Evolutionary conservation across 2,113 vertebrate species (phyloP).

Genomic region (Paraplagusia blochii): DNA sequence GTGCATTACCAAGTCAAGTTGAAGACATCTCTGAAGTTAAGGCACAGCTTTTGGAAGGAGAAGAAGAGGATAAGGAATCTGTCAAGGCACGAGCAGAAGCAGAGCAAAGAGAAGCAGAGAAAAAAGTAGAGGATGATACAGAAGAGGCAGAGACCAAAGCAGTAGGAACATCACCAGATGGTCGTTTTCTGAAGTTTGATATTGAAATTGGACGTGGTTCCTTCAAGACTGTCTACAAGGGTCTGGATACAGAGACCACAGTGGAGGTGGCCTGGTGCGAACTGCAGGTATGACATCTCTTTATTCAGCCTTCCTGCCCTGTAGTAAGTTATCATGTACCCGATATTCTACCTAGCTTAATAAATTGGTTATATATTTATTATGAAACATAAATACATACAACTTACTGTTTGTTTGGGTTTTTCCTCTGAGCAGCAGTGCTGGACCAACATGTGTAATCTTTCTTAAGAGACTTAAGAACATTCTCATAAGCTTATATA

Average conservation of each 20-base stretch:
- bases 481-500: constrained; percentile 36
- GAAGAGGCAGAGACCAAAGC: constrained; percentile 97
- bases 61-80: constrained; percentile 68
- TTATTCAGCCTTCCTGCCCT: not conserved
- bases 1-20: constrained; percentile 46
- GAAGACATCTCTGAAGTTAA: constrained; percentile 52
- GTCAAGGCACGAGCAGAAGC: constrained; percentile 76
- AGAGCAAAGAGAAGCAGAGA: constrained; percentile 77
- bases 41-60: constrained; percentile 49
- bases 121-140: constrained; percentile 83
- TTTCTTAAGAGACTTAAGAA: constrained; percentile 30
- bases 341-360: no score
- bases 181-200: constrained; percentile 96
- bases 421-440: constrained; percentile 49
- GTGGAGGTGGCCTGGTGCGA: constrained; percentile 99
- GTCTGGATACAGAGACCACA: constrained; percentile 95
- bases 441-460: constrained; percentile 49
- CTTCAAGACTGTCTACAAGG: constrained; percentile 98
- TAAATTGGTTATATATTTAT: not conserved
- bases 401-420: constrained; percentile 29
- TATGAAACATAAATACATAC: not conserved
- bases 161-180: constrained; percentile 91
- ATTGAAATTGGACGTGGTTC: constrained; percentile 98
- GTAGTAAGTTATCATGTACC: no score
- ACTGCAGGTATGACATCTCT: constrained; percentile 84